Base-by-base conservation (phyloP, 2,113 vertebrate species). In the Megaceryle maxima region DNA sequence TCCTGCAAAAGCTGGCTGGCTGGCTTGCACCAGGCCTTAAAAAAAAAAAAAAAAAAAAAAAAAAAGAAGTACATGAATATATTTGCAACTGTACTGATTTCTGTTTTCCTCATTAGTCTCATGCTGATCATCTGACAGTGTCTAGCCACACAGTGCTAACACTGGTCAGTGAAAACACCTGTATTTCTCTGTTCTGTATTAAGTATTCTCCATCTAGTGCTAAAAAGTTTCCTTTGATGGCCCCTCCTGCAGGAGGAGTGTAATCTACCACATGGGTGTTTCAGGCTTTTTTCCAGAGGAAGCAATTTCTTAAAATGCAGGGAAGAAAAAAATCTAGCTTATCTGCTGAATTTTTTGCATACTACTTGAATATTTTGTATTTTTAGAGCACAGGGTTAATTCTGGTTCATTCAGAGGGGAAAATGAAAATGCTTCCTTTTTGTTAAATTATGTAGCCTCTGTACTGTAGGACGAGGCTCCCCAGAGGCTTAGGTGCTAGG, bases 41-140 rank as follows among this genome's bases (percentile, higher is more conserved):
- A 16, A 41, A 43, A 19, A 37, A 28, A 56, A 39, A n/a, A 37
- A 24, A 55, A n/a, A 24, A 43, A 25, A 19, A 31, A 5, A 16
- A 20, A 51, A 17, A 43, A 21, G 15, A 31, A 6, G 24, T 55
- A 69, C 20, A 35, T 19, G 4, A 81, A 50, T 88, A 35, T 69
- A 73, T 83, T 94, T 76, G 48, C 28, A 29, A 43, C 37, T 41
- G 14, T 72, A 89, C 94, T 94, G 75, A 91, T 95, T 91, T 90
- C 91, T 51, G 39, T 86, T 93, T 51, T 85, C 64, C 26, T 75
- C 13, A 19, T 69, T 69, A 31, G 19, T 86, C 59, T 84, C 63
- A 83, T 39, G 43, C 83, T 94, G 70, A 81, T 93, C 21, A 80
- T 46, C 46, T 60, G 29, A 87, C 43, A 29, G 35, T 39, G 7